Evolutionary conservation across 2,797 vertebrate genomes (phyloP).

Genomic region (Diceros bicornis): DNA sequence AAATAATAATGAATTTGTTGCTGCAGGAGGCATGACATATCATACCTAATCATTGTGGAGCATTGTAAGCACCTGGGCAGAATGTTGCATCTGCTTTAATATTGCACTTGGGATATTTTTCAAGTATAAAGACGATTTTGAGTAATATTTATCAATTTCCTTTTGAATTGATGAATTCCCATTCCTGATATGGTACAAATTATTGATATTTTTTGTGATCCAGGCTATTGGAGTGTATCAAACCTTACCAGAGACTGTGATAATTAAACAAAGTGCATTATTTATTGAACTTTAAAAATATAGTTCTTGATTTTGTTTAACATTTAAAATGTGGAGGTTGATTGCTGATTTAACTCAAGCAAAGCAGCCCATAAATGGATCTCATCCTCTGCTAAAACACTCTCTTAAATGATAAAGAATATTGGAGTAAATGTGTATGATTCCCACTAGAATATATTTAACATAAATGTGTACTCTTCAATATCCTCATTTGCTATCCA

Average conservation of each 20-base stretch:
- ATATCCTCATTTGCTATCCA: conserved; percentile 59
- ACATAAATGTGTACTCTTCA: conserved; percentile 45
- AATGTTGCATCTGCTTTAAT: conserved; percentile 45
- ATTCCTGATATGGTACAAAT: conserved; percentile 53
- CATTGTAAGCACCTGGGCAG: conserved; percentile 55
- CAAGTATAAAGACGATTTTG: conserved; percentile 58
- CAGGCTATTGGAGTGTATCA: conserved; percentile 57
- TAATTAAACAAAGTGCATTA: conserved; percentile 51
- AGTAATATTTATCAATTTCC: conserved; percentile 71
- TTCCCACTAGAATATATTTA: conserved; percentile 67
- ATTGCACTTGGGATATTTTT: conserved; percentile 54
- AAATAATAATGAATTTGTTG: conserved; percentile 73
- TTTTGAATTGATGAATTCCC: conserved; percentile 70
- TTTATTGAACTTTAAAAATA: conserved; percentile 69
- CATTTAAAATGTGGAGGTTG: conserved; percentile 60
- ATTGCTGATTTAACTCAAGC: conserved; percentile 58
- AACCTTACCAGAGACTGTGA: conserved; percentile 29
- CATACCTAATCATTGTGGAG: conserved; percentile 67
- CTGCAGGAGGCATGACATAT: conserved; percentile 10
- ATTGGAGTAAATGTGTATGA: conserved; percentile 41
- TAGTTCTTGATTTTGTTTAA: conserved; percentile 57
- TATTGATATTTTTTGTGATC: conserved; percentile 66
- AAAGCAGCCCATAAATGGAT: conserved; percentile 48
- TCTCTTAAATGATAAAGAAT: conserved; percentile 70
- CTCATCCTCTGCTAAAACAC: conserved; percentile 64